Evolutionary conservation across 2,797 vertebrate species (phyloP).

Genomic region (Lindbergichthys nudifrons): DNA sequence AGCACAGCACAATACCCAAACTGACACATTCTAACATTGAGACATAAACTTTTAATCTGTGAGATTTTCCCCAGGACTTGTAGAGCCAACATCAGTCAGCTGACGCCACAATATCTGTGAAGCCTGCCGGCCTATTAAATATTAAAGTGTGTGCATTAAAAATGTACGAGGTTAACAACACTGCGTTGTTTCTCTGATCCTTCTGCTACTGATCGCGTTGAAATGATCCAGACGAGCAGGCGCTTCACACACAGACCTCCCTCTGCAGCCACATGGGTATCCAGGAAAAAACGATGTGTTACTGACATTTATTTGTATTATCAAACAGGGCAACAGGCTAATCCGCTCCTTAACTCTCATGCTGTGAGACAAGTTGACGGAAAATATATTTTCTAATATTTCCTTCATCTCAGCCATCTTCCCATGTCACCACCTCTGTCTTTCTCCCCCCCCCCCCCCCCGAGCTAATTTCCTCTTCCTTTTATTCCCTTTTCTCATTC

Average conservation of each 20-base stretch:
- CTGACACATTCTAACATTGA: constrained; percentile 19
- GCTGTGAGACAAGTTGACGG: neutral
- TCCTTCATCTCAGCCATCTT: constrained; percentile 40
- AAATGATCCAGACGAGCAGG: constrained; percentile 27
- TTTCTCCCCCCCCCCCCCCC: constrained; percentile 27
- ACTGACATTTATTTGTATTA: neutral
- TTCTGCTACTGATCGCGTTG: constrained; percentile 43
- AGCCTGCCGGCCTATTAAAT: constrained; percentile 66
- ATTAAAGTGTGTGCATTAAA: constrained; percentile 72
- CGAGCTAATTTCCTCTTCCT: constrained; percentile 36
- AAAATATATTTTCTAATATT: constrained; percentile 24
- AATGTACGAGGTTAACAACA: constrained; percentile 71
- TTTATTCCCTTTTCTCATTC: constrained; percentile 42
- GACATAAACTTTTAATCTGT: constrained; percentile 15
- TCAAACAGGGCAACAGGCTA: neutral
- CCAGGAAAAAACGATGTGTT: constrained; percentile 1
- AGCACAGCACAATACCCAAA: neutral
- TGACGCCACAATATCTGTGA: constrained; percentile 43
- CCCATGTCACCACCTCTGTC: constrained; percentile 27
- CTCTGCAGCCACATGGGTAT: constrained; percentile 13
- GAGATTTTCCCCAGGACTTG: constrained; percentile 13
- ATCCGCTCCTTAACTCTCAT: too few species aligned
- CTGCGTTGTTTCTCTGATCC: constrained; percentile 58
- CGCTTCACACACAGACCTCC: neutral
- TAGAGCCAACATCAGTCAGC: constrained; percentile 43